Conservation (phyloP, 2,888 invertebrate species). For the Callinectes sapidus region DNA sequence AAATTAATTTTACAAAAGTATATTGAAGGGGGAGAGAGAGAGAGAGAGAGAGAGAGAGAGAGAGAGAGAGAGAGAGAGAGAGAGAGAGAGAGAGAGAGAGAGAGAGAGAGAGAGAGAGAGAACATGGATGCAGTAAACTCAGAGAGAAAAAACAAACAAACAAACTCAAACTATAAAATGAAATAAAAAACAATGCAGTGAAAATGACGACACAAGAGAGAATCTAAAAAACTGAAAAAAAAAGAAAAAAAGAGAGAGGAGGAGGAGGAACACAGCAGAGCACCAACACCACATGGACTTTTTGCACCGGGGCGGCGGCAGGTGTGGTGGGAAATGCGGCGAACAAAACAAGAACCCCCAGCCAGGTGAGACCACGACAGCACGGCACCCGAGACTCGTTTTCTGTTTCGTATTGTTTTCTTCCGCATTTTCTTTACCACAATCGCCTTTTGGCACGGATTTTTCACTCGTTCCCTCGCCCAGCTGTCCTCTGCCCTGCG, state of each 20-base stretch:
- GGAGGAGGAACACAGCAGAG: not conserved
- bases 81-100: not conserved
- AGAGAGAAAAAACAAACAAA: not conserved
- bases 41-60: no score
- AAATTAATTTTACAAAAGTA: not conserved
- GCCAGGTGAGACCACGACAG: not conserved
- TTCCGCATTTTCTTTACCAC: not conserved
- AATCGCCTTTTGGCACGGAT: slow-evolving; percentile 16
- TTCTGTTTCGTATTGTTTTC: not conserved
- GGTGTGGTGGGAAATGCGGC: slow-evolving; percentile 13
- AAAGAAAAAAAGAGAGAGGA: not conserved
- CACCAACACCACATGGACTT: not conserved
- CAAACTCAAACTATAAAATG: not conserved
- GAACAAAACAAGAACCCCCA: not conserved
- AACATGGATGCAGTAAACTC: not conserved
- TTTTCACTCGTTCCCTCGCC: not conserved
- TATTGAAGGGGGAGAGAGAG: not conserved
- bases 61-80: not conserved
- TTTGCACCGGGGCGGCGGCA: not conserved
- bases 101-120: not conserved
- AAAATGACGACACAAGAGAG: not conserved
- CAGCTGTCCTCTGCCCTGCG: not conserved
- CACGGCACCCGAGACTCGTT: not conserved
- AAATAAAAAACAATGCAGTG: not conserved
- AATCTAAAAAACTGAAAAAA: not conserved